Evolutionary conservation across 2,113 vertebrate genomes (phyloP).

Genomic region (Steatornis caripensis): DNA sequence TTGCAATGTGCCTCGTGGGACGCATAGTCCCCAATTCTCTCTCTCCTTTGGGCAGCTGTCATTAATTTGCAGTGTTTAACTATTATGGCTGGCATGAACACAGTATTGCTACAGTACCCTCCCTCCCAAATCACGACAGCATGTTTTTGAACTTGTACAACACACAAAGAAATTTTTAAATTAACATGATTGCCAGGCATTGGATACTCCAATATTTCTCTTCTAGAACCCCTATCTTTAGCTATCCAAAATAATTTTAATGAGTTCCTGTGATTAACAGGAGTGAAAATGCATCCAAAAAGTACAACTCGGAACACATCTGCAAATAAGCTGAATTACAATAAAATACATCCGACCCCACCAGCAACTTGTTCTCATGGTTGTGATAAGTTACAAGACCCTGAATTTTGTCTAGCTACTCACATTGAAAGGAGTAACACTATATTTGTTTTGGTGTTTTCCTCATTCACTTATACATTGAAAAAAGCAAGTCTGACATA

Average conservation of each 20-base stretch:
- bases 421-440: not conserved
- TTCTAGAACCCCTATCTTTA: not conserved
- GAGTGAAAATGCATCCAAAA: not conserved
- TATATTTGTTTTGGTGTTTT: not conserved
- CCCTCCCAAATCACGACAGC: not conserved
- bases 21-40: not conserved
- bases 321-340: not conserved
- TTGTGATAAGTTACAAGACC: not conserved
- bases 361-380: not conserved
- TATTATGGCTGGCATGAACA: not conserved
- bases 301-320: not conserved
- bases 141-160: not conserved
- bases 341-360: not conserved
- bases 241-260: not conserved
- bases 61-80: not conserved
- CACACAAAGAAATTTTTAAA: not conserved
- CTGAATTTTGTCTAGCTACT: not conserved
- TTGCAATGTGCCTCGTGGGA: not conserved
- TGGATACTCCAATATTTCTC: not conserved
- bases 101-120: not conserved
- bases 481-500: not conserved
- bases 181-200: not conserved
- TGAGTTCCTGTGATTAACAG: not conserved
- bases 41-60: not conserved
- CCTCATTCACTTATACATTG: not conserved